phyloP scores from a whole-genome alignment of 2,797 vertebrate species.

The Schizopygopsis malacanthus region DNA sequence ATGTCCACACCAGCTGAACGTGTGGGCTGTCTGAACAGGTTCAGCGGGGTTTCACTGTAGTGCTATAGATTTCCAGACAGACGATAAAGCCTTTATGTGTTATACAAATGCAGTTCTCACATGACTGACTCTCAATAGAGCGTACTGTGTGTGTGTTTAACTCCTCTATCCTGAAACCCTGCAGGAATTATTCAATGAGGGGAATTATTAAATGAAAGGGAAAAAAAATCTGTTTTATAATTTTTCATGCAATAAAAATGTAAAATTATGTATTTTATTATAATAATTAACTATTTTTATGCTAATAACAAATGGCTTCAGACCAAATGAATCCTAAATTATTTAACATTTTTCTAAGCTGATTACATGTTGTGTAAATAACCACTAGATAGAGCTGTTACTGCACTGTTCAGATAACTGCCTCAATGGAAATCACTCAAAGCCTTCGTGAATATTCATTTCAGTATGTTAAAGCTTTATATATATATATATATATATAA shows the following conservation, averaged over 20 bases:
- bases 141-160: constrained; percentile 9
- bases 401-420: not conserved
- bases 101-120: constrained; percentile 24
- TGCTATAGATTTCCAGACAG: not conserved
- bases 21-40: constrained; percentile 2
- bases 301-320: not conserved
- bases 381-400: not conserved
- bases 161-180: not conserved
- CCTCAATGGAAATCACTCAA: not conserved
- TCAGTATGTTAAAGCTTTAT: too few relatives aligned
- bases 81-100: not conserved
- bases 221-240: not conserved
- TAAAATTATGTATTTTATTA: not conserved
- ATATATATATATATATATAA: too few relatives aligned
- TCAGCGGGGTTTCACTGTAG: not conserved
- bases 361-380: not conserved
- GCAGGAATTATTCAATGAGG: not conserved
- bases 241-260: not conserved
- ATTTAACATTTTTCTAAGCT: too few relatives aligned
- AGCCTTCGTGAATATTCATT: too few relatives aligned
- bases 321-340: not conserved
- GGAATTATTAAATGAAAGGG: too few relatives aligned
- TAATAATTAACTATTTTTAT: not conserved
- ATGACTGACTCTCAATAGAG: not conserved
- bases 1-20: not conserved